Evolutionary conservation across 1,140 invertebrate genomes (phyloP).

Genomic region (Asbolus verrucosus): DNA sequence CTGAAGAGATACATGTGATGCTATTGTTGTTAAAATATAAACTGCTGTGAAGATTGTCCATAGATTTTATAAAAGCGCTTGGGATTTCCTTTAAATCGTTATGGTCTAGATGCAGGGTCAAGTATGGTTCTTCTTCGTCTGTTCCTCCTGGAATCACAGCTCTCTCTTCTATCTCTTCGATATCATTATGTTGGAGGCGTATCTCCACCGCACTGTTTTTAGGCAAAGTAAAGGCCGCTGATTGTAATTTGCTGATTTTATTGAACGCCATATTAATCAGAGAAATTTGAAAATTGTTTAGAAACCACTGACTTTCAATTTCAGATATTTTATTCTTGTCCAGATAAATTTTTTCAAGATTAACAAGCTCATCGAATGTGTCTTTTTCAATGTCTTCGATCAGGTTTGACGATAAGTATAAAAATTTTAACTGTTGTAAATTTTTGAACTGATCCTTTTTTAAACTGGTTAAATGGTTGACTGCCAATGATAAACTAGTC

Average conservation of each 20-base stretch:
- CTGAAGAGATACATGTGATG: background rate
- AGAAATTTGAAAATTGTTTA: background rate
- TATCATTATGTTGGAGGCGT: background rate
- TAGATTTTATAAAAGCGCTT: background rate
- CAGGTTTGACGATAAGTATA: constrained; percentile 51
- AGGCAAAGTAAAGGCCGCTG: constrained; percentile 3
- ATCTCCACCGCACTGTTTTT: constrained; percentile 11
- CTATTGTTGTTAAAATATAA: constrained; percentile 42
- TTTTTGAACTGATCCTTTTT: constrained; percentile 49
- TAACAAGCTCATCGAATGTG: constrained; percentile 44
- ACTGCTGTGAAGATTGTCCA: constrained; percentile 34
- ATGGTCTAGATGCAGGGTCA: constrained; percentile 5
- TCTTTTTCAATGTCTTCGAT: constrained; percentile 51
- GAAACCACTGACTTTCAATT: constrained; percentile 29
- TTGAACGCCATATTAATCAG: constrained; percentile 25
- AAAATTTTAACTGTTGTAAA: constrained; percentile 36
- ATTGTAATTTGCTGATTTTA: constrained; percentile 14
- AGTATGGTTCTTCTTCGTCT: background rate
- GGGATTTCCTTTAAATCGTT: constrained; percentile 9
- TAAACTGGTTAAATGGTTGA: constrained; percentile 50
- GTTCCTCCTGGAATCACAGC: background rate
- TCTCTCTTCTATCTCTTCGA: constrained; percentile 4
- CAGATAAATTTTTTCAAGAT: constrained; percentile 49
- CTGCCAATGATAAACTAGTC: constrained; percentile 50
- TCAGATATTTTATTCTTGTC: constrained; percentile 51